Evolutionary conservation across 2,888 invertebrate genomes (phyloP).

Genomic region (Microplitis manilae): DNA sequence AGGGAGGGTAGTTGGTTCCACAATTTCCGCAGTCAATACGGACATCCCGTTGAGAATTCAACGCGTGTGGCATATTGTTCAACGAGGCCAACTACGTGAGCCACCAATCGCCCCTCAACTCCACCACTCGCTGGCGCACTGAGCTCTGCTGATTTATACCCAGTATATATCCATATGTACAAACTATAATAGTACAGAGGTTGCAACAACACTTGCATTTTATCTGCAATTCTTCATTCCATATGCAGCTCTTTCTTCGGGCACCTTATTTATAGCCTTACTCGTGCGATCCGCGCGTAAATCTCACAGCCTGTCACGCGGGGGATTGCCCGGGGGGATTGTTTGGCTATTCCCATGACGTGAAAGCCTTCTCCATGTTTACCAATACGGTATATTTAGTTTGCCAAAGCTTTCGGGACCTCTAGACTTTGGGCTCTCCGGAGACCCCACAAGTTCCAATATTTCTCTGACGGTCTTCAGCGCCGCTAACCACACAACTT

Average conservation of each 20-base stretch:
- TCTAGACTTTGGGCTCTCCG: not conserved
- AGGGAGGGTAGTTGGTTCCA: conserved; percentile 20
- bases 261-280: conserved; percentile 31
- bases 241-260: not conserved
- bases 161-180: not conserved
- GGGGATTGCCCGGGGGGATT: conserved; percentile 39
- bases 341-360: conserved; percentile 42
- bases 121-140: not conserved
- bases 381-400: conserved; percentile 2
- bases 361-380: conserved; percentile 13
- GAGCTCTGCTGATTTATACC: not conserved
- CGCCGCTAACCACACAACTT: not conserved
- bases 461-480: not conserved
- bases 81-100: conserved; percentile 44
- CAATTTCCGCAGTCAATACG: conserved; percentile 44
- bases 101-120: conserved; percentile 5
- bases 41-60: conserved; percentile 41
- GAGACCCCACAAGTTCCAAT: not conserved
- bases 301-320: conserved; percentile 39
- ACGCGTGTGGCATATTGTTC: conserved; percentile 42
- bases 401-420: not conserved
- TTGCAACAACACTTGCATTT: not conserved
- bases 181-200: not conserved
- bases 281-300: conserved; percentile 34
- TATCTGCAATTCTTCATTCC: not conserved